phyloP scores from a whole-genome alignment of 2,888 invertebrate genomes.

The Drosophila lutescens region DNA sequence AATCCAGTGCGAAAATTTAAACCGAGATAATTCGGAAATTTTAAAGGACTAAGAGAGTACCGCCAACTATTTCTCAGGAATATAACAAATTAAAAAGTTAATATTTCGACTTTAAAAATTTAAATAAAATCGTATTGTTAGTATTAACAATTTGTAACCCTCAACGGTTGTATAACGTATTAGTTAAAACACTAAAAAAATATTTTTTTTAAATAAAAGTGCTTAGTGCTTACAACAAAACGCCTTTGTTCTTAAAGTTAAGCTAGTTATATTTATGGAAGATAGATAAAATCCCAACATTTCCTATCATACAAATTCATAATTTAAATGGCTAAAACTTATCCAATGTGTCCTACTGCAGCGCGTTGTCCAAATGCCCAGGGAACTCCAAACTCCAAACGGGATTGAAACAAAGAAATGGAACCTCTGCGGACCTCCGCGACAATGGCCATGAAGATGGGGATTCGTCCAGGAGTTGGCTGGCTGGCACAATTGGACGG shows the following conservation, averaged over 20 bases:
- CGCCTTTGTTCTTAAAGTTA: neutral
- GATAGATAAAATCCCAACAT: neutral
- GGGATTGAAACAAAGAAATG: constrained; percentile 35
- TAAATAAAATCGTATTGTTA: too few relatives aligned
- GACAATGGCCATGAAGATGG: constrained; percentile 33
- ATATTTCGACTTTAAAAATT: neutral
- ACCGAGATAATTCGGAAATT: constrained; percentile 23
- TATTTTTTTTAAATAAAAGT: too few relatives aligned
- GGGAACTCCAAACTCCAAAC: neutral
- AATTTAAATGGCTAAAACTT: neutral
- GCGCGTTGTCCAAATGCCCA: neutral
- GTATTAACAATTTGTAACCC: too few relatives aligned
- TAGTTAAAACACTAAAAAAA: too few relatives aligned
- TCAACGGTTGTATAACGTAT: too few relatives aligned
- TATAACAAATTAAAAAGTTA: too few relatives aligned
- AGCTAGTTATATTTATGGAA: neutral
- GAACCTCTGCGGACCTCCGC: constrained; percentile 8
- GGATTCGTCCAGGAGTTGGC: constrained; percentile 16
- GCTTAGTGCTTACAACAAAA: too few relatives aligned
- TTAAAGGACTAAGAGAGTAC: neutral
- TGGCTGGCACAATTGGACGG: constrained; percentile 45
- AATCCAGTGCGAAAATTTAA: neutral
- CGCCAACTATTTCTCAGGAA: neutral
- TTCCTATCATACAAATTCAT: neutral
- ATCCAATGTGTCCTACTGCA: constrained; percentile 6